Evolutionary conservation across 2,888 invertebrate genomes (phyloP).

Genomic region (Isotomurus palustris): DNA sequence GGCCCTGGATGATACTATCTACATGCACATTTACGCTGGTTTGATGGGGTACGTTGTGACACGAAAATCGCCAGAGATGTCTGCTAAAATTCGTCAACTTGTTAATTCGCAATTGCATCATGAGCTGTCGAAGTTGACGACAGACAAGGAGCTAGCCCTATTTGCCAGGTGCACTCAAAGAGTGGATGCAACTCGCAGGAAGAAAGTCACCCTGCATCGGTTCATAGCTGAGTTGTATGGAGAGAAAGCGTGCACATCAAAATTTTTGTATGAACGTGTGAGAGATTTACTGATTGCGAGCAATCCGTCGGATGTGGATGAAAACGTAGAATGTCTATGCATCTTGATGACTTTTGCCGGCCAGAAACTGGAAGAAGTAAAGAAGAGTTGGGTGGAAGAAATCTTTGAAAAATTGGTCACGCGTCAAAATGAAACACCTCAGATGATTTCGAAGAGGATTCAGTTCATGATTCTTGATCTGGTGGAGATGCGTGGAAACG

Average conservation of each 20-base stretch:
- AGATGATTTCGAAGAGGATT: conserved; percentile 39
- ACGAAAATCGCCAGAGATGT: conserved; percentile 27
- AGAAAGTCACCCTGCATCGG: conserved; percentile 42
- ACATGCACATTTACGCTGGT: conserved; percentile 44
- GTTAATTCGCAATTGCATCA: conserved; percentile 41
- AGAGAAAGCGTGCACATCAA: conserved; percentile 42
- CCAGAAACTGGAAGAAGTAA: conserved; percentile 32
- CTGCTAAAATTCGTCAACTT: conserved; percentile 30
- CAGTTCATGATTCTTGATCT: conserved; percentile 45
- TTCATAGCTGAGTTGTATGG: conserved; percentile 44
- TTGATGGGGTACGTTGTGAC: conserved; percentile 35
- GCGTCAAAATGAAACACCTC: conserved; percentile 28
- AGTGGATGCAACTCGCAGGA: conserved; percentile 35
- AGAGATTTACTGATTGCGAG: conserved; percentile 36
- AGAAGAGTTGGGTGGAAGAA: conserved; percentile 34
- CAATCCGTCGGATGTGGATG: conserved; percentile 38
- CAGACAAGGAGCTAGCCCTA: conserved; percentile 42
- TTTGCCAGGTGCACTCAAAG: conserved; percentile 33
- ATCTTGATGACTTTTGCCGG: conserved; percentile 44
- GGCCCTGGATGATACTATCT: conserved; percentile 42
- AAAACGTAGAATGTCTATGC: conserved; percentile 43
- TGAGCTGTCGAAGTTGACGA: conserved; percentile 38
- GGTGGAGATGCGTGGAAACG: conserved; percentile 40
- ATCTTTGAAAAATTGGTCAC: conserved; percentile 21
- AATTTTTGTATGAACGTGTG: conserved; percentile 36